phyloP scores from a whole-genome alignment of 1,140 invertebrate species.

The Diprion similis region DNA sequence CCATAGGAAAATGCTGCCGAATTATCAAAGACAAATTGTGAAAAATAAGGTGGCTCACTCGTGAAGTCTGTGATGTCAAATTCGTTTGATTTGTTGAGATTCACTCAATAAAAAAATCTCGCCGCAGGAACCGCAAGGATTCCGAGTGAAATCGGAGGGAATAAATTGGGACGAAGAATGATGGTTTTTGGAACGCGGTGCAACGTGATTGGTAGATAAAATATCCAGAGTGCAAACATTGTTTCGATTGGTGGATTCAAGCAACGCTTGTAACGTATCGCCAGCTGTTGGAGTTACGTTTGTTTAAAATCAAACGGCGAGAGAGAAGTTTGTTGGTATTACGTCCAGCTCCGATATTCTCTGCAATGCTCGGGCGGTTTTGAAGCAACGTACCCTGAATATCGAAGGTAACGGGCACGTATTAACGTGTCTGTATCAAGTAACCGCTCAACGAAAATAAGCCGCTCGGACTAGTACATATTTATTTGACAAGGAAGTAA shows the following conservation, averaged over 20 bases:
- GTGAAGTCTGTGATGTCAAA: no score
- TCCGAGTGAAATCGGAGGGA: neutral
- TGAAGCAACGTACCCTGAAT: constrained; percentile 25
- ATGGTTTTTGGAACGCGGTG: constrained; percentile 20
- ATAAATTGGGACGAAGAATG: neutral
- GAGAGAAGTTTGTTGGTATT: constrained; percentile 37
- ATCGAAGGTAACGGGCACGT: constrained; percentile 28
- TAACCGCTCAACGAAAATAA: constrained; percentile 19
- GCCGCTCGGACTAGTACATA: constrained; percentile 14
- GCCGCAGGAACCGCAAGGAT: no score
- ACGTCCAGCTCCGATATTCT: constrained; percentile 24
- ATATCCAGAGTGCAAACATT: constrained; percentile 16
- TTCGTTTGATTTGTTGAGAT: no score
- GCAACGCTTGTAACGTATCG: constrained; percentile 45
- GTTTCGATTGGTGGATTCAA: constrained; percentile 30
- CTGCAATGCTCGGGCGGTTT: constrained; percentile 31
- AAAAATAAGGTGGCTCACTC: no score
- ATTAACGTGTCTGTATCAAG: constrained; percentile 30
- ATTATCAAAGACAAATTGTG: no score
- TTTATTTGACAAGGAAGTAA: constrained; percentile 6
- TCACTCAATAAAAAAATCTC: no score
- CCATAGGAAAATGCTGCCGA: no score
- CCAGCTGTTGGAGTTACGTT: constrained; percentile 47
- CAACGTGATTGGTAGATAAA: neutral
- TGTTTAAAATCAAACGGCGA: constrained; percentile 51